phyloP scores from a whole-genome alignment of 2,888 invertebrate species.

The Odontothrips loti region DNA sequence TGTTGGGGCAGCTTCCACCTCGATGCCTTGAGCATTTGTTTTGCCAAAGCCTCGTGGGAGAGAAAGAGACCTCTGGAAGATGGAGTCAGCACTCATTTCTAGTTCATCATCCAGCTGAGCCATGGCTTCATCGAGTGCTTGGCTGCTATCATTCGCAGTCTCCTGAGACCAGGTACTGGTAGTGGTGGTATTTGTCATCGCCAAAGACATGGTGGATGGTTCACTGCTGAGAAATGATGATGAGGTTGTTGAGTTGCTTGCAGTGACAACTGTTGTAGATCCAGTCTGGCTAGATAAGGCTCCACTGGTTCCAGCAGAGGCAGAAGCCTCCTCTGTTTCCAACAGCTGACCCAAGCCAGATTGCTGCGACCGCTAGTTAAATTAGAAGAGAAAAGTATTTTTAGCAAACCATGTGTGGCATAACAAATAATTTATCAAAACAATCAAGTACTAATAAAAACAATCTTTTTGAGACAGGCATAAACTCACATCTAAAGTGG shows the following conservation, averaged over 20 bases:
- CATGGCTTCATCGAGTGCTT: slow-evolving; percentile 12
- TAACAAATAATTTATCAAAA: background rate
- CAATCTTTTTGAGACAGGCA: too few species aligned
- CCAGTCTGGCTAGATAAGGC: background rate
- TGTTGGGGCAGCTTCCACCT: background rate
- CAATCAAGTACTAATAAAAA: background rate
- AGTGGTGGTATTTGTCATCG: background rate
- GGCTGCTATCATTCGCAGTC: background rate
- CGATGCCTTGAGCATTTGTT: slow-evolving; percentile 33
- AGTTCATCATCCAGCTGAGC: slow-evolving; percentile 22
- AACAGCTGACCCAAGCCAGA: background rate
- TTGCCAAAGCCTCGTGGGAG: slow-evolving; percentile 48
- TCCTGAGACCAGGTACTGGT: slow-evolving; percentile 27
- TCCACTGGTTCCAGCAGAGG: background rate
- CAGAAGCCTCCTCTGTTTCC: background rate
- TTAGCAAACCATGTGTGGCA: background rate
- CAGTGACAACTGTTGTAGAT: background rate
- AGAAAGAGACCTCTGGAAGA: slow-evolving; percentile 48
- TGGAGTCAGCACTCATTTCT: background rate
- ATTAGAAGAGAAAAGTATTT: background rate
- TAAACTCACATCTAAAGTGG: background rate
- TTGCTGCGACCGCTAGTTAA: background rate
- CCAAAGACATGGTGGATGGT: background rate
- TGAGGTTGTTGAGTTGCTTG: background rate
- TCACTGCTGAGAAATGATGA: background rate